phyloP scores from a whole-genome alignment of 2,113 vertebrate species.

The Psilopogon haemacephalus region DNA sequence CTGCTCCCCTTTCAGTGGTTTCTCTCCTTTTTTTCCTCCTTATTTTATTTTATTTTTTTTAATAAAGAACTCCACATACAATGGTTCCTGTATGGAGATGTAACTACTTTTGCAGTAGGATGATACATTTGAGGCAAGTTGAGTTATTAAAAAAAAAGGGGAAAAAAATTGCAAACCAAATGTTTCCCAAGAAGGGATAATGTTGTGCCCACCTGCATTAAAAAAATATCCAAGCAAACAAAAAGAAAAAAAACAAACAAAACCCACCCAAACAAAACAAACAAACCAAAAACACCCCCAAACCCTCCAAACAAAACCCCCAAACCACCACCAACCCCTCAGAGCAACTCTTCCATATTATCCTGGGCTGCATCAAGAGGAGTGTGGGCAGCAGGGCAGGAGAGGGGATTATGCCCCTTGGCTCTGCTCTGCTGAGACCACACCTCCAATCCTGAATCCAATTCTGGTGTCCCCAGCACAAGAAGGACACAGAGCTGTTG shows the following conservation, averaged over 20 bases:
- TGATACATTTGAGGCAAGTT: conserved; percentile 14
- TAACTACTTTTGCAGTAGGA: conserved; percentile 1
- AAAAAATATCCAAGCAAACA: not conserved
- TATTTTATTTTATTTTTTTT: too few relatives aligned
- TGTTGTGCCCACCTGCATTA: conserved; percentile 30
- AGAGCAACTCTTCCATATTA: too few relatives aligned
- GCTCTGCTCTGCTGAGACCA: too few relatives aligned
- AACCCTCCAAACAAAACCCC: not conserved
- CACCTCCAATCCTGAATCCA: too few relatives aligned
- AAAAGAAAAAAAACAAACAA: not conserved
- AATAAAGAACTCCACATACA: too few relatives aligned
- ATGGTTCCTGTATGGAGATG: not conserved
- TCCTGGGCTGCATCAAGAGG: too few relatives aligned
- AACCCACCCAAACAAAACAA: rapidly evolving
- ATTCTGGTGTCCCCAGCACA: too few relatives aligned
- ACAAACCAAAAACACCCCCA: not conserved
- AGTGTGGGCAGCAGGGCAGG: too few relatives aligned
- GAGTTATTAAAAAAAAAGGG: not conserved
- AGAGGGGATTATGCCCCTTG: too few relatives aligned
- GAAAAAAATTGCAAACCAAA: conserved; percentile 3
- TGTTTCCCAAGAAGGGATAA: conserved; percentile 35
- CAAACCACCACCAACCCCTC: not conserved
- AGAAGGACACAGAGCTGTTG: too few relatives aligned
- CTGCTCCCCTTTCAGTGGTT: not conserved
- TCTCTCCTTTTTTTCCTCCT: too few relatives aligned